Conservation (phyloP, 2,888 invertebrate genomes). For the Phasia obesa region DNA sequence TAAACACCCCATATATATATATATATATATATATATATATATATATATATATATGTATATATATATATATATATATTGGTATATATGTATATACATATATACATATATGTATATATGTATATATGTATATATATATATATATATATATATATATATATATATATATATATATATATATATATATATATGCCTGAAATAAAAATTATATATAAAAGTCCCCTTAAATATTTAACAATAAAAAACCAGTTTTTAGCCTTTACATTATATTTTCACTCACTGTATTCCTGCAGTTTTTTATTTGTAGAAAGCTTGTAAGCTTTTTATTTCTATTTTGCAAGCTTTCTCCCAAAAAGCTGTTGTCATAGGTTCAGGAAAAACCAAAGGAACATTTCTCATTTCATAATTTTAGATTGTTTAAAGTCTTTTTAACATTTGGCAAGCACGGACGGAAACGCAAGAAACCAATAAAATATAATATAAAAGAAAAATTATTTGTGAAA, state of each 20-base stretch:
- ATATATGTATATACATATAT: no score
- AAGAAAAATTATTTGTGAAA: slow-evolving; percentile 18
- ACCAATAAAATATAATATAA: slow-evolving; percentile 1
- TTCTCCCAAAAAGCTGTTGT: slow-evolving; percentile 46
- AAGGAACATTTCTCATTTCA: slow-evolving; percentile 46
- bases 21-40: no score
- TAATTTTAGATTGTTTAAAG: slow-evolving; percentile 72
- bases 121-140: no score
- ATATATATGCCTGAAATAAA: no score
- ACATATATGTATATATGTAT: no score
- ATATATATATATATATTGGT: no score
- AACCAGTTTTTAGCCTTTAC: neutral
- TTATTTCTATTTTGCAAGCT: slow-evolving; percentile 38
- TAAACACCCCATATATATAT: no score
- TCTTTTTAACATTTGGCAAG: slow-evolving; percentile 75
- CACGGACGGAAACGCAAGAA: slow-evolving; percentile 72
- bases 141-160: no score
- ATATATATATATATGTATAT: no score
- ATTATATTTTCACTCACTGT: slow-evolving; percentile 21
- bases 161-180: no score
- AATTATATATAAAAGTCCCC: no score
- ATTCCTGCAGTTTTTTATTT: neutral
- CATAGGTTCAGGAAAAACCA: slow-evolving; percentile 63
- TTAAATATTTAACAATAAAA: no score
- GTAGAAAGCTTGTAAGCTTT: slow-evolving; percentile 59